A percentile compares a stretch with the other conserved stretches of the same genome.
These are phyloP conservation scores for Oncorhynchus clarkii DNA, from an alignment of 2,113 vertebrate species.

Conservation along the genomic window DNA sequence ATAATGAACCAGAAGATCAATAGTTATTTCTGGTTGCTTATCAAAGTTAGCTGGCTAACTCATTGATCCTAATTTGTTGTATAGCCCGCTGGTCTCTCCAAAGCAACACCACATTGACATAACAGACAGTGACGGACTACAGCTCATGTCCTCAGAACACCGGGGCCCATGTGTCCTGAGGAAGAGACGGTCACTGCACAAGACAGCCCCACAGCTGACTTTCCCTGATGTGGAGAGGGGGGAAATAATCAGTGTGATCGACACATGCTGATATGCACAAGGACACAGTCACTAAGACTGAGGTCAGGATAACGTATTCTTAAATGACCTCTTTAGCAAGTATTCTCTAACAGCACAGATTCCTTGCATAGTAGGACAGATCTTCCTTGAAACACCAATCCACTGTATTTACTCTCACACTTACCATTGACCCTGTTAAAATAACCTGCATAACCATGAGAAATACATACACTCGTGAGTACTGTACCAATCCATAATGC, in stretches of 20 bases:
- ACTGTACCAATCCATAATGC: no score
- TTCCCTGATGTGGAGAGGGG: background rate
- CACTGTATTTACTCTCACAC: background rate
- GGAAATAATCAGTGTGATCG: background rate
- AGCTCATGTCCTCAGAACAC: background rate
- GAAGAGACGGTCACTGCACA: background rate
- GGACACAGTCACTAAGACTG: background rate
- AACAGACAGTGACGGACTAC: slow-evolving; percentile 9
- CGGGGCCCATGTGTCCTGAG: background rate
- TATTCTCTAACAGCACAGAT: no score
- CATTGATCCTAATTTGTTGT: no score
- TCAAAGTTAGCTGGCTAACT: no score
- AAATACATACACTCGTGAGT: no score
- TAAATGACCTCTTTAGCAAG: background rate
- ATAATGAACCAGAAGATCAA: no score
- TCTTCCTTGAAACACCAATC: background rate
- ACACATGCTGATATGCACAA: background rate
- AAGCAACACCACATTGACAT: background rate
- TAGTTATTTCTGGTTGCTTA: no score
- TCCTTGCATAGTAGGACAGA: background rate
- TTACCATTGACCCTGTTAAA: no score
- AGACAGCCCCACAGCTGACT: background rate
- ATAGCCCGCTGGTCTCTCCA: background rate
- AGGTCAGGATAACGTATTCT: background rate
- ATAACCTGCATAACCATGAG: no score